Percentiles rank a stretch among this genome's conserved stretches.
phyloP scores from a whole-genome alignment of 2,113 vertebrate genomes.

The Amazona vittata region DNA sequence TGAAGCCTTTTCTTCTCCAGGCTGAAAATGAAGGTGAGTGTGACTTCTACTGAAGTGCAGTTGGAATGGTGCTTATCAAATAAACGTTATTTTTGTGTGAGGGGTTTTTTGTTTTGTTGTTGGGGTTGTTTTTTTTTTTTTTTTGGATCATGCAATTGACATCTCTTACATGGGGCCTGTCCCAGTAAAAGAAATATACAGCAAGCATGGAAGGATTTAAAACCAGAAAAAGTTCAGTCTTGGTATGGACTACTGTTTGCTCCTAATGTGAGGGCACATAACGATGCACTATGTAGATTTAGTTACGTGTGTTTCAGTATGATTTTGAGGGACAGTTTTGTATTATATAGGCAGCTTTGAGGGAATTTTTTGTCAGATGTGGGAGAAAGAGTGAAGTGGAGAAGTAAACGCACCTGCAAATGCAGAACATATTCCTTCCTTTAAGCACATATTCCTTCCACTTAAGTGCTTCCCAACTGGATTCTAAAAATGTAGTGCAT shows the following conservation, averaged over 20 bases:
- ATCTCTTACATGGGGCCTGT: background rate
- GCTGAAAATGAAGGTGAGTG: background rate
- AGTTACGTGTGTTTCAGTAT: background rate
- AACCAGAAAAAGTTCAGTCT: background rate
- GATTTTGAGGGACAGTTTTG: background rate
- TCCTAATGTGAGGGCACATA: background rate
- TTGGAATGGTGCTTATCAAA: background rate
- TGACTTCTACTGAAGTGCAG: background rate
- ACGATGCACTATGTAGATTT: background rate
- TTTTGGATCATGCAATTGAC: background rate
- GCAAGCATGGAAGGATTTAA: background rate
- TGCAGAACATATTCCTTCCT: background rate
- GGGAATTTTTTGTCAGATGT: background rate
- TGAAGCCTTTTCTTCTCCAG: background rate
- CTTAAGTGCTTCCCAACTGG: background rate
- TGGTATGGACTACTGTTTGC: background rate
- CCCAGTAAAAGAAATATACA: background rate
- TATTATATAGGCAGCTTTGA: background rate
- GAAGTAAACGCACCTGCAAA: background rate
- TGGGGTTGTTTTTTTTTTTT: background rate
- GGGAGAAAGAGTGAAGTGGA: background rate
- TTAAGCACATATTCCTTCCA: background rate
- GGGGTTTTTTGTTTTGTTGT: background rate
- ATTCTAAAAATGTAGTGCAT: background rate
- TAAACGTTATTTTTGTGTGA: background rate